Percentiles rank a stretch among this genome's conserved stretches.
phyloP scores from a whole-genome alignment of 1,140 invertebrate species.

The Cydia fagiglandana region DNA sequence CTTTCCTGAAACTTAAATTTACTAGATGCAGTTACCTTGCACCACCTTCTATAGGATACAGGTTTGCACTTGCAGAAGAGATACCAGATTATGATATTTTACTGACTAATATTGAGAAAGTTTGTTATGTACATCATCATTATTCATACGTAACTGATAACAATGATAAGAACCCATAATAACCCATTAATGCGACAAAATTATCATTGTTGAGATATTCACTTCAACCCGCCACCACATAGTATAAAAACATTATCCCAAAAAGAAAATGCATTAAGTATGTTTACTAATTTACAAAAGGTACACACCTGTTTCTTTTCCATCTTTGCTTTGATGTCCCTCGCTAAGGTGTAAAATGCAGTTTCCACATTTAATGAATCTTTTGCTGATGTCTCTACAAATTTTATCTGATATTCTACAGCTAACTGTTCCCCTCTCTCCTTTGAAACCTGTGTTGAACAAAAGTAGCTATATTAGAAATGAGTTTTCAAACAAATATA shows the following conservation, averaged over 20 bases:
- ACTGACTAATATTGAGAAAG: too few species aligned
- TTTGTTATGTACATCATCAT: too few species aligned
- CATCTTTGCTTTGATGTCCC: conserved; percentile 98
- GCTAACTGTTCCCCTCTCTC: conserved; percentile 89
- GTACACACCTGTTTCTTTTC: conserved; percentile 93
- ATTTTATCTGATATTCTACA: conserved; percentile 97
- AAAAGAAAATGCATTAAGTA: not conserved
- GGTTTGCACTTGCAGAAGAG: too few species aligned
- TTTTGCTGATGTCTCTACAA: conserved; percentile 99
- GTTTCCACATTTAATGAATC: conserved; percentile 98
- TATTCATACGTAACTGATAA: not conserved
- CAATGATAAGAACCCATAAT: not conserved
- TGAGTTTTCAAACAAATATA: not conserved
- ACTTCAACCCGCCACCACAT: not conserved
- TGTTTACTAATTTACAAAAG: not conserved
- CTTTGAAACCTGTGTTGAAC: conserved; percentile 73
- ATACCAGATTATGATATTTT: too few species aligned
- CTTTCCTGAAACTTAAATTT: too few species aligned
- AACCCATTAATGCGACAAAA: not conserved
- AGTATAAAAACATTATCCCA: not conserved
- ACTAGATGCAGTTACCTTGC: too few species aligned
- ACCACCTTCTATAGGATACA: too few species aligned
- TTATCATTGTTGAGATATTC: not conserved
- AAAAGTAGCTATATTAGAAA: conserved; percentile 33
- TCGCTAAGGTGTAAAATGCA: conserved; percentile 97